Evolutionary conservation across 2,797 vertebrate genomes (phyloP).

Genomic region (Danionella dracula): DNA sequence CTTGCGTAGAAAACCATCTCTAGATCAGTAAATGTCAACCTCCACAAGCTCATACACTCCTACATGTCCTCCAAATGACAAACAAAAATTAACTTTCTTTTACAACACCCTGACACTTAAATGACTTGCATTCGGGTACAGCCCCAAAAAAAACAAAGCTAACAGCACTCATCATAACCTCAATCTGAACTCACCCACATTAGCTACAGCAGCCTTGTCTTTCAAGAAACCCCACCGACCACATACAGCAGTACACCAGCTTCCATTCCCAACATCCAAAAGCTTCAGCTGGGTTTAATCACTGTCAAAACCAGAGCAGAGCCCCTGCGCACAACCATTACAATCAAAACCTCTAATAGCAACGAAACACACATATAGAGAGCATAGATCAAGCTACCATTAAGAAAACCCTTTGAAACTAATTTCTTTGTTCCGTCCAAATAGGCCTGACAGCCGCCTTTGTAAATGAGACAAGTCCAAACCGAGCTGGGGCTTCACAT

Average conservation of each 20-base stretch:
- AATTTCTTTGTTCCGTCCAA: conserved; percentile 1
- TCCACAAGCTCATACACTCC: no score
- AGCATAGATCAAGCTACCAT: not conserved
- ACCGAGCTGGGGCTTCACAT: not conserved
- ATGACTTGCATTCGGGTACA: no score
- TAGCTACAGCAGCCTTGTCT: not conserved
- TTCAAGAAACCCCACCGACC: not conserved
- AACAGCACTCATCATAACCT: no score
- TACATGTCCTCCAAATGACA: no score
- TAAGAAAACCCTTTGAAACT: conserved; percentile 16
- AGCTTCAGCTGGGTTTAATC: not conserved
- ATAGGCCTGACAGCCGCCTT: conserved; percentile 17
- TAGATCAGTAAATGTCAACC: no score
- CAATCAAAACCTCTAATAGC: not conserved
- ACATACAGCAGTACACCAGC: not conserved
- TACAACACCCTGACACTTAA: no score
- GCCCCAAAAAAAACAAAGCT: not conserved
- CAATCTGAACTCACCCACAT: not conserved
- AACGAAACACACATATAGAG: not conserved
- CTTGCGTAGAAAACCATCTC: no score
- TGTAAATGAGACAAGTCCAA: conserved; percentile 20
- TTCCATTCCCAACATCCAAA: not conserved
- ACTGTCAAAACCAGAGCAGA: not conserved
- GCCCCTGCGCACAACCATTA: not conserved
- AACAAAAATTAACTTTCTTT: no score